phyloP scores from a whole-genome alignment of 64 coral and sea anemone species.

The Montipora cactus region DNA sequence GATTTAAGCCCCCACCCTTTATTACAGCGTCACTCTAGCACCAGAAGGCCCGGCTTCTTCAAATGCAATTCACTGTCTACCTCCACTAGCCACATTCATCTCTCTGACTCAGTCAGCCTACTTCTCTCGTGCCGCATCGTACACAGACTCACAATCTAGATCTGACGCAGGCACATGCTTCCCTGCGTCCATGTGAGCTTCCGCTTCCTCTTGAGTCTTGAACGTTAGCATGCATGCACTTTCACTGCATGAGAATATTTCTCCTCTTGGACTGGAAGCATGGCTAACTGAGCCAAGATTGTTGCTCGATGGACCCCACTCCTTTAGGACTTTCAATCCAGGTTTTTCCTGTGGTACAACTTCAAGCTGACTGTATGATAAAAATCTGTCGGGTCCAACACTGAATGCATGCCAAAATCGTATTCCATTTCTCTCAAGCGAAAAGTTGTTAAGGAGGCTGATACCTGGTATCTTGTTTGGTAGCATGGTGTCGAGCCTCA shows the following conservation, averaged over 20 bases:
- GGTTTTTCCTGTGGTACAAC: conserved; percentile 19
- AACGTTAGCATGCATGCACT: not conserved
- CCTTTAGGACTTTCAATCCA: not conserved
- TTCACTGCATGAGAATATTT: not conserved
- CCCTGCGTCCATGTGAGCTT: not conserved
- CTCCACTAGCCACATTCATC: conserved; percentile 45
- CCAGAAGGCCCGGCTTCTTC: conserved; percentile 36
- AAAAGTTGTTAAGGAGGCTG: conserved; percentile 34
- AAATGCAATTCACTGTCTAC: not conserved
- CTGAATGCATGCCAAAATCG: conserved; percentile 14
- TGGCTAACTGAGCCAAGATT: not conserved
- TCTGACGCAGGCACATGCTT: not conserved
- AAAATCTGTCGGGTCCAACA: conserved; percentile 1
- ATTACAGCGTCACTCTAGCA: not conserved
- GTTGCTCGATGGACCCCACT: not conserved
- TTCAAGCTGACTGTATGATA: conserved; percentile 33
- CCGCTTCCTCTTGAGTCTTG: not conserved
- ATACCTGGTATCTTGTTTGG: conserved; percentile 44
- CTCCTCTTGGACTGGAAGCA: not conserved
- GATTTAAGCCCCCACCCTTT: conserved; percentile 52
- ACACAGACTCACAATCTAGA: not conserved
- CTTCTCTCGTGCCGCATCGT: conserved; percentile 35
- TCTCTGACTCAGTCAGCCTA: conserved; percentile 51
- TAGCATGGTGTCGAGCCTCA: conserved; percentile 20
- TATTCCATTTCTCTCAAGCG: not conserved